Conservation (phyloP, 37 sponge, comb jelly and placozoan species). For the Chondrilla cf. caribensis region DNA sequence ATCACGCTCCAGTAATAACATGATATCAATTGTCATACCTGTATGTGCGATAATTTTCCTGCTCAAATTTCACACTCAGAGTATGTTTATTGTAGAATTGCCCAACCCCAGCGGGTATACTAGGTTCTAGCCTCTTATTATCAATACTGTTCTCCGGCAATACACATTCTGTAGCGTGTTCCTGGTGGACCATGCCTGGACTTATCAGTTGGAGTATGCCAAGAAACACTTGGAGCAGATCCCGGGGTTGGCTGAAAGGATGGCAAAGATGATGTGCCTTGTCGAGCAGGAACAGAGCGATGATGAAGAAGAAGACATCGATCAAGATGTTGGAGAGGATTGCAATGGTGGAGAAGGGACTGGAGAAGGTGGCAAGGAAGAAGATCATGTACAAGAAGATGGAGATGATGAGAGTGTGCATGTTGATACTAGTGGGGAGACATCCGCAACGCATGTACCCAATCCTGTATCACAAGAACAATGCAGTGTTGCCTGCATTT, state of each 20-base stretch:
- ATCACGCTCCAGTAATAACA: too few relatives aligned
- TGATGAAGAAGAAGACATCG: constrained; percentile 19
- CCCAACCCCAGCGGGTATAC: too few relatives aligned
- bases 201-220: constrained; percentile 63
- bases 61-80: too few relatives aligned
- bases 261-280: constrained; percentile 65
- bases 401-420: neutral
- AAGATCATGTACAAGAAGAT: neutral
- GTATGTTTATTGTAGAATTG: too few relatives aligned
- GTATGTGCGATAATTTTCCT: too few relatives aligned
- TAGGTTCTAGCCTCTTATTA: too few relatives aligned
- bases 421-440: neutral
- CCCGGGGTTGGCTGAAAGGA: constrained; percentile 69
- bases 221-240: constrained; percentile 50
- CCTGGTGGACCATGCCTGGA: constrained; percentile 94
- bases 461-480: constrained; percentile 22
- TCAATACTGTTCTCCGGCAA: too few relatives aligned
- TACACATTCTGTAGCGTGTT: constrained; percentile 72
- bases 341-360: neutral
- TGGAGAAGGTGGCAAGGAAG: constrained; percentile 6
- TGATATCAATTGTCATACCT: too few relatives aligned
- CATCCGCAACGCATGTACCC: too few relatives aligned
- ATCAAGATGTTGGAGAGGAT: neutral
- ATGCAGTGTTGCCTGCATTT: constrained; percentile 25
- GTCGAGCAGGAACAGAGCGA: neutral